Evolutionary conservation across 2,113 vertebrate species (phyloP).

Genomic region (Corythaixoides concolor): DNA sequence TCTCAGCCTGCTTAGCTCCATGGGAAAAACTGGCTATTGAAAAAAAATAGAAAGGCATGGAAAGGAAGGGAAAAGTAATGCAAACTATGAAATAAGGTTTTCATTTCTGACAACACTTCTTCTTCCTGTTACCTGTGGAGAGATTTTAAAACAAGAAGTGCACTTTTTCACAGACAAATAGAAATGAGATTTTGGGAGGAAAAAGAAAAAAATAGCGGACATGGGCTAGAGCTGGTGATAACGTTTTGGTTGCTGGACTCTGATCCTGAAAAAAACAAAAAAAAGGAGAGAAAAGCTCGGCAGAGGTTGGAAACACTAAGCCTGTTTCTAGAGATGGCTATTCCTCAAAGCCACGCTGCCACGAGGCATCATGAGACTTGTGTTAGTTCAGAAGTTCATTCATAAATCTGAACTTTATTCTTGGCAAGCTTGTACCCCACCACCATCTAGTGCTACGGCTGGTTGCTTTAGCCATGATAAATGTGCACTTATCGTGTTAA

Average conservation of each 20-base stretch:
- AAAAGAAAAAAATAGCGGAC: background rate
- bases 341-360: background rate
- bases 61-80: background rate
- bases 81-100: background rate
- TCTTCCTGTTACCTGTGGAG: background rate
- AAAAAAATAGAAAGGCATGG: background rate
- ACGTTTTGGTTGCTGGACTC: background rate
- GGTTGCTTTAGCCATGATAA: background rate
- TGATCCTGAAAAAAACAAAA: background rate
- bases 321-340: background rate
- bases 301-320: background rate
- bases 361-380: background rate
- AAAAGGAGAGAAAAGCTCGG: background rate
- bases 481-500: background rate
- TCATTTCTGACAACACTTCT: background rate
- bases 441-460: background rate
- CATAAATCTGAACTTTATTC: background rate
- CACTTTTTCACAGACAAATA: background rate
- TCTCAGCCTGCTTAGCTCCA: background rate
- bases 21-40: background rate
- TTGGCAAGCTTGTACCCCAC: background rate
- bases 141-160: background rate
- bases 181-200: background rate
- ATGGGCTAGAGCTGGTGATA: background rate
- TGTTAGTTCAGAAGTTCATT: background rate